phyloP scores from a whole-genome alignment of 2,888 invertebrate genomes.

The Notodonta ziczac region DNA sequence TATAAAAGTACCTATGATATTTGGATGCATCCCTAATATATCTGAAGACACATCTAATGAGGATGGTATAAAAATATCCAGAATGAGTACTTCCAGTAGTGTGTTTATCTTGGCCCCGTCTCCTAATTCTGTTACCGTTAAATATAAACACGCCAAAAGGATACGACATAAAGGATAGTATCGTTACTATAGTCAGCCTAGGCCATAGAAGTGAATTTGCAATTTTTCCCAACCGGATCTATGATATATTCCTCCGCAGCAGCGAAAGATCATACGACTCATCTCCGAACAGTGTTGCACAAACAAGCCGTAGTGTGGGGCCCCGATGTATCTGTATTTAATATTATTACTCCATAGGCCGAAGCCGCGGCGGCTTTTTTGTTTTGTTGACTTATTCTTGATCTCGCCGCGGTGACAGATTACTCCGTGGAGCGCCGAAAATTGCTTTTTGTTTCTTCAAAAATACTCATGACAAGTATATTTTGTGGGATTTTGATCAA shows the following conservation, averaged over 20 bases:
- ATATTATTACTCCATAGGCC: conserved; percentile 31
- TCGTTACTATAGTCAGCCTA: too few species aligned
- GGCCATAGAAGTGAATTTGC: too few species aligned
- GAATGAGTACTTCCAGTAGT: too few species aligned
- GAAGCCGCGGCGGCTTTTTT: conserved; percentile 40
- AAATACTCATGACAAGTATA: conserved; percentile 45
- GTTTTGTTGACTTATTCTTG: conserved; percentile 50
- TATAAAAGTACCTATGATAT: too few species aligned
- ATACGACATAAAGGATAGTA: too few species aligned
- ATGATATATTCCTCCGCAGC: conserved; percentile 25
- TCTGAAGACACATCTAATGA: too few species aligned
- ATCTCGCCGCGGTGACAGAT: conserved; percentile 38
- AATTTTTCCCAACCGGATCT: conserved; percentile 21
- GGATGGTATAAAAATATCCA: too few species aligned
- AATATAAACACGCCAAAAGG: too few species aligned
- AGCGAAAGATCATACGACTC: conserved; percentile 21
- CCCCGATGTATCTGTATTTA: conserved; percentile 22
- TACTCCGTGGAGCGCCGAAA: conserved; percentile 34
- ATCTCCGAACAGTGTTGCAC: conserved; percentile 16
- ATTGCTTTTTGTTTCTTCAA: conserved; percentile 46
- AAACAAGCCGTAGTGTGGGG: conserved; percentile 16
- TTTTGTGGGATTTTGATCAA: conserved; percentile 39
- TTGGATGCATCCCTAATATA: too few species aligned
- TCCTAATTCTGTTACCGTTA: too few species aligned
- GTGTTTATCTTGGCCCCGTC: too few species aligned